phyloP scores from a whole-genome alignment of 1,140 invertebrate species.

The Neodiprion virginianus region DNA sequence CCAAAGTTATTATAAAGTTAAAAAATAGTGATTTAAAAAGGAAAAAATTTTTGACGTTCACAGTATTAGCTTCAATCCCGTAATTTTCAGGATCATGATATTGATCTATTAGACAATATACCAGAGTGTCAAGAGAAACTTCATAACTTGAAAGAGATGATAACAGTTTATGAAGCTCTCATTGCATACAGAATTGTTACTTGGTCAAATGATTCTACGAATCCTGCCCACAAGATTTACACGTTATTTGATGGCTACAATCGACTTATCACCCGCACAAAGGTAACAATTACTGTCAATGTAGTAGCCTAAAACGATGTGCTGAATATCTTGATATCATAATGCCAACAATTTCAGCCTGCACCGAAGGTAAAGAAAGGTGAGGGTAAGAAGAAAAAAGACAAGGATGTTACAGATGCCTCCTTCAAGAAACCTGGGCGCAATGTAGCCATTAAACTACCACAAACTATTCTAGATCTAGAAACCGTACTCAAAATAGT shows the following conservation, averaged over 20 bases:
- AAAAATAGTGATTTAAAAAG: background rate
- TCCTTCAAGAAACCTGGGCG: constrained; percentile 43
- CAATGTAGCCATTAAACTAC: constrained; percentile 47
- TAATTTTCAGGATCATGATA: constrained; percentile 56
- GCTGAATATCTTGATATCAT: background rate
- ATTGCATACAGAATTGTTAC: constrained; percentile 60
- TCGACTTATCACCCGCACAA: constrained; percentile 59
- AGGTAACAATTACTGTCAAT: constrained; percentile 48
- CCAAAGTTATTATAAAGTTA: constrained; percentile 19
- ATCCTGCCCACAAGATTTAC: constrained; percentile 48
- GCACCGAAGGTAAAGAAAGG: constrained; percentile 54
- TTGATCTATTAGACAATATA: constrained; percentile 55
- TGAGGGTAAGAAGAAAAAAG: constrained; percentile 47
- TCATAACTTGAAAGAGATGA: constrained; percentile 55
- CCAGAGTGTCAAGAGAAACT: constrained; percentile 59
- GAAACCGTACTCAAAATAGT: constrained; percentile 54
- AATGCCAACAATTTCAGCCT: constrained; percentile 36
- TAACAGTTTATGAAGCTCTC: constrained; percentile 61
- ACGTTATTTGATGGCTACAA: constrained; percentile 58
- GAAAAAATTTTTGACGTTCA: background rate
- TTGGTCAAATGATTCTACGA: constrained; percentile 51
- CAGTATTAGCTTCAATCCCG: background rate
- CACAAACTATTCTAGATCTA: constrained; percentile 57
- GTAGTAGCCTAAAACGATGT: no score
- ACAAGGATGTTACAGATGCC: constrained; percentile 46